Evolutionary conservation across 2,113 vertebrate genomes (phyloP), one percentile per base, ranked within the genome.

Genomic region (Tachysurus vachellii): DNA sequence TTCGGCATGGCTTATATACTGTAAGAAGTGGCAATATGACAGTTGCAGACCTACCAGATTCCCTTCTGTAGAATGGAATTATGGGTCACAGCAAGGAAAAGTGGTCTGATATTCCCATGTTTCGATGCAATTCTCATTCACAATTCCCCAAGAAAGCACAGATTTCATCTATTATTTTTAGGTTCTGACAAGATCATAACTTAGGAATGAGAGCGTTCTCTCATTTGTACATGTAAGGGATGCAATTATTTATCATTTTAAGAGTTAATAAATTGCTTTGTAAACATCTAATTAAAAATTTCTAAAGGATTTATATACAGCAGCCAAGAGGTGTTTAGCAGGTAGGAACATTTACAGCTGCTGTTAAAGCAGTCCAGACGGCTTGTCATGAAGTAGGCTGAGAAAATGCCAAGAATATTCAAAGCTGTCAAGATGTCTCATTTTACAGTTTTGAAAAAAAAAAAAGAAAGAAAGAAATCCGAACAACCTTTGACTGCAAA

Each of bases 1-100:
- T 50, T 82, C 36, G 54, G 80, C 59, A 71, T 80, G 62, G 17
- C 82, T 53, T 44, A 47, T 76, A 71, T n/a, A n/a, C n/a, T n/a
- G n/a, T 77, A 42, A 62, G 76, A 75, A 85, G 62, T 82, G 26
- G 76, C 42, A 71, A 82, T 57, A 71, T 82, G 70, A 73, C 47
- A 75, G 23, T 85, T 80, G 57, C 59, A 82, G 47, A 53, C 75
- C 23, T 54, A 68, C 80, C 64, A 79, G 80, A 85, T 76, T 87
- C 85, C 54, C 83, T 86, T 66, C 80, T 68, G 61, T 66, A 88
- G 71, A 87, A 82, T 56, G 62, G 79, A 86, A 87, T 88, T 84
- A 89, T 56, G 12, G 61, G 80, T 80, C 85, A 70, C 82, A 90
- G 77, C 89, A 79, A 83, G 83, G 62, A 47, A 88, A 83, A 85